A percentile compares a stretch with the other conserved stretches of the same genome.
Conservation (phyloP, 1,140 invertebrate genomes). For the Fragariocoptes setiger region DNA sequence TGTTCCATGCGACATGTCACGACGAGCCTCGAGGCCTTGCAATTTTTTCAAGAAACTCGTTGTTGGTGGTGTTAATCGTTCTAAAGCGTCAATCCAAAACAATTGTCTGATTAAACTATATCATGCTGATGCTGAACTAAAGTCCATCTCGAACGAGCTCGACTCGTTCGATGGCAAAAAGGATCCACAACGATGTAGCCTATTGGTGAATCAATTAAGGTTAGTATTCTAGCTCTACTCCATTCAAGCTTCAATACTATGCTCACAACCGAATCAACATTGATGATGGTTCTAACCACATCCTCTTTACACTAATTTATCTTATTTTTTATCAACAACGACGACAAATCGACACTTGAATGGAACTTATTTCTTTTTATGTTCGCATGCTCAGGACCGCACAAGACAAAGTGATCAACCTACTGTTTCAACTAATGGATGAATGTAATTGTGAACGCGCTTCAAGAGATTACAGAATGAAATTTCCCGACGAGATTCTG, state of each 20-base stretch:
- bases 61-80: background rate
- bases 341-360: too few species aligned
- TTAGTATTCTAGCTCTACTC: constrained; percentile 24
- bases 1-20: too few species aligned
- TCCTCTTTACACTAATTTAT: too few species aligned
- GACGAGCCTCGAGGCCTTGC: background rate
- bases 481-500: constrained; percentile 95
- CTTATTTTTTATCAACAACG: too few species aligned
- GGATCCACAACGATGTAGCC: constrained; percentile 77
- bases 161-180: constrained; percentile 94
- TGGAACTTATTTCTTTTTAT: too few species aligned
- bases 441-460: constrained; percentile 20
- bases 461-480: constrained; percentile 74
- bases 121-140: constrained; percentile 84
- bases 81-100: background rate
- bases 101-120: constrained; percentile 41
- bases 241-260: too few species aligned
- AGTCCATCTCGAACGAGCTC: constrained; percentile 64
- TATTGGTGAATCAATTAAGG: constrained; percentile 64
- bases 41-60: background rate
- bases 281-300: too few species aligned
- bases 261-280: too few species aligned
- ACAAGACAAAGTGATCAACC: constrained; percentile 15
- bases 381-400: constrained; percentile 5
- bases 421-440: constrained; percentile 9